phyloP scores from a whole-genome alignment of 2,797 vertebrate genomes.

The Crypturellus tataupa region DNA sequence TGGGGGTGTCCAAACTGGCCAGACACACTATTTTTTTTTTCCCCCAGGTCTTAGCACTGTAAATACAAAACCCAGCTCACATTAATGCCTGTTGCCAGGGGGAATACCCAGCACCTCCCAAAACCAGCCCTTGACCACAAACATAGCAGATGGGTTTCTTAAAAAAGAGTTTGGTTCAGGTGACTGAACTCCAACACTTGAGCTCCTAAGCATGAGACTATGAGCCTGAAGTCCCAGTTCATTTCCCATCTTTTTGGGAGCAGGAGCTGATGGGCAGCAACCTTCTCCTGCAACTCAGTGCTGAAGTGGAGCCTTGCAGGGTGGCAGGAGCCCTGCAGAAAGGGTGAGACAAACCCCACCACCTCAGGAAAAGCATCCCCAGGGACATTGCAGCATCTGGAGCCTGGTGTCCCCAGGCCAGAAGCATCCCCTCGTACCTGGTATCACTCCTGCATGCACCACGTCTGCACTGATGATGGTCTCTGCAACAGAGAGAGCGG shows the following conservation, averaged over 20 bases:
- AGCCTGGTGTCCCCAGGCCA: not conserved
- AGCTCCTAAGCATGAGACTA: not conserved
- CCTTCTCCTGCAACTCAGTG: not conserved
- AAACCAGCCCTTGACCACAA: not conserved
- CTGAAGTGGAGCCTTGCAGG: not conserved
- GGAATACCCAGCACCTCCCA: not conserved
- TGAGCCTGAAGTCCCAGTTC: not conserved
- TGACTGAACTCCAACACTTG: not conserved
- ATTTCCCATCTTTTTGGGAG: not conserved
- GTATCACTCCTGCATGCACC: not conserved
- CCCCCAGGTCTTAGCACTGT: not conserved
- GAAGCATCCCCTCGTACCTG: accelerated
- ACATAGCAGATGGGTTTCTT: not conserved
- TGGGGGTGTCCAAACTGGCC: not conserved
- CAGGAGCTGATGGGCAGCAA: not conserved
- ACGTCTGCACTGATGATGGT: accelerated
- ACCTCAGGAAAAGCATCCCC: accelerated
- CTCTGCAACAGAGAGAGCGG: not conserved
- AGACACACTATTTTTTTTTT: not conserved
- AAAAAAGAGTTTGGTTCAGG: not conserved
- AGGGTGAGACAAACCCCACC: not conserved
- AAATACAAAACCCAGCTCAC: not conserved
- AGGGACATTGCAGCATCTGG: not conserved
- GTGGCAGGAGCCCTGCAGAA: not conserved
- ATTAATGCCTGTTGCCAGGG: not conserved